Evolutionary conservation across 1,140 invertebrate species (phyloP).

Genomic region (Ceratitis capitata): DNA sequence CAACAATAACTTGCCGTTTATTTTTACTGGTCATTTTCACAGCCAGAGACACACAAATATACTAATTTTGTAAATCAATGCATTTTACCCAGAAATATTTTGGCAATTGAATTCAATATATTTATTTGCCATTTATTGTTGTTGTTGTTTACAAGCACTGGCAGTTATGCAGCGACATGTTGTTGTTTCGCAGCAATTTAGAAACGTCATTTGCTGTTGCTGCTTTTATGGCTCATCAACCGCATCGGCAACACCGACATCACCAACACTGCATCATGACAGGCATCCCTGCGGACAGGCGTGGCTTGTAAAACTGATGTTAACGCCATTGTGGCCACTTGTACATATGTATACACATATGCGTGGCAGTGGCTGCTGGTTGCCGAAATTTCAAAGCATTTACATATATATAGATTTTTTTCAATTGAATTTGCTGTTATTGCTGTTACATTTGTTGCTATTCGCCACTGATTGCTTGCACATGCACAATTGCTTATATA

Average conservation of each 20-base stretch:
- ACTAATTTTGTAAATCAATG: background rate
- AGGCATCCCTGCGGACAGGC: no score
- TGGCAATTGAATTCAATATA: conserved; percentile 27
- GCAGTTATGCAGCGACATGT: background rate
- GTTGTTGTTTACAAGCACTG: background rate
- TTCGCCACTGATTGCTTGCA: background rate
- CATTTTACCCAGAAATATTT: background rate
- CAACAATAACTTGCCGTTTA: background rate
- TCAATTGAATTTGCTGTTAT: background rate
- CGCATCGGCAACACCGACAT: background rate
- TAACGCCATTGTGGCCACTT: background rate
- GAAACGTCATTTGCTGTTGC: background rate
- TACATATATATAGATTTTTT: background rate
- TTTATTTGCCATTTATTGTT: background rate
- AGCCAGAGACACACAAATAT: background rate
- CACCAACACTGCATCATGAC: no score
- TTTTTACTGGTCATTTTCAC: background rate
- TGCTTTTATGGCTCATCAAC: conserved; percentile 9
- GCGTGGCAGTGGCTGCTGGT: background rate
- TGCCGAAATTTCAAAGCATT: conserved; percentile 16
- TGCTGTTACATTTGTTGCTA: background rate
- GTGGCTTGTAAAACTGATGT: conserved; percentile 29
- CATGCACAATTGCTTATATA: background rate
- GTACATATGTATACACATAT: background rate
- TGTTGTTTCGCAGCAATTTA: background rate